Evolutionary conservation across 1,140 invertebrate species (phyloP), one percentile per base, ranked within the genome.

Genomic region (Drosophila teissieri): DNA sequence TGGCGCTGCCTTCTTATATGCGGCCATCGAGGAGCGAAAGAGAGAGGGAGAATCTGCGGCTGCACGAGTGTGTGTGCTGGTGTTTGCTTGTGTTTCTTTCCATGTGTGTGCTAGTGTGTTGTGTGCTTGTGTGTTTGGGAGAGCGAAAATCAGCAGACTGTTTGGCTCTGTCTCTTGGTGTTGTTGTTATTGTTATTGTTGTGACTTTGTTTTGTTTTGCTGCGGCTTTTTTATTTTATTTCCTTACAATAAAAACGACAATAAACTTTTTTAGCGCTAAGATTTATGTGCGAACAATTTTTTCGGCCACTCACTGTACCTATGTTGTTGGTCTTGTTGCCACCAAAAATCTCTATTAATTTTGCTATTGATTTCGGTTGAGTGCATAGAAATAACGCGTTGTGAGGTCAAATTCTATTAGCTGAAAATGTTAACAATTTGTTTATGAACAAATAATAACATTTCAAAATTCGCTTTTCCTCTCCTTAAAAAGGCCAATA

Each of bases 251-350:
- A 89, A 89, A 89, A 90, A 89, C 80, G 84, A 89, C 84, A 89
- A 89, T 89, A 89, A 89, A 89, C 84, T 85, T 89, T 89, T 70
- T 89, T 89, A 90, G 85, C 89, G 69, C 80, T 84, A 89, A 89
- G 84, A 89, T 89, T 89, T 89, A 89, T 89, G 84, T 89, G 84
- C 77, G 84, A 89, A 89, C 84, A 89, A 80, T 39, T 39, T 27
- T 86, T 67, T 69, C 53, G 68, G 52, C 19, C 12, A 24, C n/a
- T 19, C 40, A 52, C 42, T 67, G 11, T n/a, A 53, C 54, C 24
- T 64, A 22, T 46, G 31, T 15, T 55, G 31, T 40, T 48, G 49
- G 31, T 61, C 8, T 42, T 57, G 73, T 56, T 75, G 53, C 17
- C 53, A 12, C 42, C 48, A 37, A 34, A 70, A 46, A 51, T 68